Evolutionary conservation across 2,113 vertebrate species (phyloP), one percentile per base, ranked within the genome.

Genomic region (Catharus minimus): DNA sequence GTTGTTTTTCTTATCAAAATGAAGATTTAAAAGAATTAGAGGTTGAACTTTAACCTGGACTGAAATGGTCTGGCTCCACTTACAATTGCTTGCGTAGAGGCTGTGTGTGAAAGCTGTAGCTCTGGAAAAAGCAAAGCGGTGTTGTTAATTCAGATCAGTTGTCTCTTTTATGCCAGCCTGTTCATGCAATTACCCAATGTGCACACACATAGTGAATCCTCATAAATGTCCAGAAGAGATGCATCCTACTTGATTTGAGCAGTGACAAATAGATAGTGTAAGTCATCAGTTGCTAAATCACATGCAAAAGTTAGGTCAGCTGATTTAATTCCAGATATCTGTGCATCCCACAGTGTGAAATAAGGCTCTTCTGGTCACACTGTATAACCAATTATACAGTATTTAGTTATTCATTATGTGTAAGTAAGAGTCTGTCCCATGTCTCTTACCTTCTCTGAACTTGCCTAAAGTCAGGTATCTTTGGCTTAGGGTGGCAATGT

Each of bases 391-490:
- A 62, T 28, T 65, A 46, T 28, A 43, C 3, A 9, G 50, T 27
- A 82, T 61, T 78, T 77, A 77, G 67, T 36, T 67, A 93, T 26
- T 71, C 30, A 71, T 71, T 10, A 8, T 30, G 27, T 18, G 13
- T 71, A 55, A 91, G 64, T 46, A 96, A 89, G 36, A 76, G 24
- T 66, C 64, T 83, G 65, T 13, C 85, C 41, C 56, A 56, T 20
- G 62, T 53, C 65, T 94, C 79, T 86, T 86, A 94, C 88, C 94
- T 95, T 86, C 82, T 57, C 93, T 96, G 95, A 95, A 96, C 93
- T 95, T 86, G 62, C 72, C 78, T 88, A 78, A 95, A 96, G 90
- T 80, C 93, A 91, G 68, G 93, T 91, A 83, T 93, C 93, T 94
- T 89, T 93, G 94, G 94, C 89, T 95, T 91, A 95, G 71, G 33